Percentiles rank a stretch among this genome's conserved stretches.
Conservation (phyloP, 2,797 vertebrate species). For the Chaetodon trifasciatus region DNA sequence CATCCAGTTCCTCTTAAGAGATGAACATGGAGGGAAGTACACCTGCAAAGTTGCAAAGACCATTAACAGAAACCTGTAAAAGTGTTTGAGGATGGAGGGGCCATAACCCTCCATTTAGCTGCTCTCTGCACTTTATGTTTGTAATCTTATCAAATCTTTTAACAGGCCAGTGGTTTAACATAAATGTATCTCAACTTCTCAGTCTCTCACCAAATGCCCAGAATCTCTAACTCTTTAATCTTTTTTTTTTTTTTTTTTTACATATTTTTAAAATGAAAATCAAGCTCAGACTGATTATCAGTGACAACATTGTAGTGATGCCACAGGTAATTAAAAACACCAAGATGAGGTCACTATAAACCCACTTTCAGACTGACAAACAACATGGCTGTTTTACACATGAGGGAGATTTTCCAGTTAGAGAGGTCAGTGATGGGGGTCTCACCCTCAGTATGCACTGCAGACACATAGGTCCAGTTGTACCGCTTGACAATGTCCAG, state of each 20-base stretch:
- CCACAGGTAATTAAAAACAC: slow-evolving; percentile 4
- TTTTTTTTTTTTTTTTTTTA: no score
- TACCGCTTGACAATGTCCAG: slow-evolving; percentile 98
- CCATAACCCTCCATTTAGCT: neutral
- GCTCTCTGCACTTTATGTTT: neutral
- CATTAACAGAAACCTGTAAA: neutral
- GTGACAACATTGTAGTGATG: neutral
- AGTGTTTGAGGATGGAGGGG: neutral
- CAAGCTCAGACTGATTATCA: neutral
- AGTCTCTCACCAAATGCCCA: neutral
- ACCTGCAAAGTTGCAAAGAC: slow-evolving; percentile 5
- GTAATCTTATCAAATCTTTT: neutral
- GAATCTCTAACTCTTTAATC: neutral
- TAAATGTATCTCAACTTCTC: neutral
- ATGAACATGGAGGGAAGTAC: neutral
- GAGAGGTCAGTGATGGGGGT: neutral
- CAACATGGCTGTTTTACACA: neutral
- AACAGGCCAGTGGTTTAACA: neutral
- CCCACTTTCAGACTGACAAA: neutral
- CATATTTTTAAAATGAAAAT: slow-evolving; percentile 9
- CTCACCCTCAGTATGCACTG: slow-evolving; percentile 99
- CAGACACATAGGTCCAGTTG: slow-evolving; percentile 99
- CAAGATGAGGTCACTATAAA: neutral
- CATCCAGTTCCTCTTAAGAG: neutral
- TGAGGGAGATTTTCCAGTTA: neutral